Evolutionary conservation across 2,888 invertebrate species (phyloP).

Genomic region (Aleiodes leptofemur): DNA sequence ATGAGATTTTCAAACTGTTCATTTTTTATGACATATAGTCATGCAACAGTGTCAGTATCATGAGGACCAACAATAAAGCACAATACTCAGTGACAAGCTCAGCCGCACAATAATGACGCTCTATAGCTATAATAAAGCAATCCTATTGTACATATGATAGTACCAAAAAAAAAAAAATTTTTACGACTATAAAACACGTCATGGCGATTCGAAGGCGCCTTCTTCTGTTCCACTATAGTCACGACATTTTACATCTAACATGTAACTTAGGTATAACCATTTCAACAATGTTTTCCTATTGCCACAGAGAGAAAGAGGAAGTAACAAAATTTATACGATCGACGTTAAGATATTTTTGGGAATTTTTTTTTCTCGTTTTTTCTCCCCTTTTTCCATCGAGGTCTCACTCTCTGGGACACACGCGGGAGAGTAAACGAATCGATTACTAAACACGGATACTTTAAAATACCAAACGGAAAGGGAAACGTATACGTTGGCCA

Average conservation of each 20-base stretch:
- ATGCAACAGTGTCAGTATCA: constrained; percentile 32
- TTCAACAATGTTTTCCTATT: constrained; percentile 27
- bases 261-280: constrained; percentile 33
- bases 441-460: constrained; percentile 26
- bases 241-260: constrained; percentile 34
- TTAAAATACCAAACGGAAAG: constrained; percentile 32
- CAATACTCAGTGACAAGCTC: constrained; percentile 34
- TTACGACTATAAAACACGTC: constrained; percentile 44
- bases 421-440: background rate
- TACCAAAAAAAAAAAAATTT: constrained; percentile 14
- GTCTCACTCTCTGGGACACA: background rate
- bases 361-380: background rate
- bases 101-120: constrained; percentile 22
- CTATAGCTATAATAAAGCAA: constrained; percentile 44
- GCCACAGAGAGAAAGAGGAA: constrained; percentile 14
- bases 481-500: constrained; percentile 6
- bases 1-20: background rate
- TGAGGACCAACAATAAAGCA: constrained; percentile 32
- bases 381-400: background rate
- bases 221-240: constrained; percentile 32
- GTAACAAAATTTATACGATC: constrained; percentile 33
- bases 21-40: constrained; percentile 24
- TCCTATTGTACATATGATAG: background rate
- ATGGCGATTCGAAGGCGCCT: constrained; percentile 42
- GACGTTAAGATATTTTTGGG: constrained; percentile 23